These are phyloP conservation scores for Tinamus guttatus DNA, from an alignment of 2,113 vertebrate species.

Conservation along the genomic window DNA sequence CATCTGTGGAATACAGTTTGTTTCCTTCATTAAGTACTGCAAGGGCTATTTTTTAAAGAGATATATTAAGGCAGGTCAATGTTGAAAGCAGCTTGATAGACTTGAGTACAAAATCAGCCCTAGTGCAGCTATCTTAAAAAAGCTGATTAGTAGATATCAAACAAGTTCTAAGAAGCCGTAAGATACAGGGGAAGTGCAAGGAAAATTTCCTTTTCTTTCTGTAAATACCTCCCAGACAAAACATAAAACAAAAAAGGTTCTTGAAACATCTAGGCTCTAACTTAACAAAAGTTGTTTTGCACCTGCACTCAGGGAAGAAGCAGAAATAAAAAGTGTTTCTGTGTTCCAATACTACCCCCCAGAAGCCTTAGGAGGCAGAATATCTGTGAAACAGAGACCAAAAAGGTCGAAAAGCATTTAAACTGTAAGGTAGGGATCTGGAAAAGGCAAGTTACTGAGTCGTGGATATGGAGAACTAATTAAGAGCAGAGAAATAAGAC, in stretches of 20 bases:
- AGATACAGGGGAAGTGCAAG: neutral
- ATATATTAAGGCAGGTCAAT: neutral
- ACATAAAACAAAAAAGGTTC: neutral
- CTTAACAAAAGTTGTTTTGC: neutral
- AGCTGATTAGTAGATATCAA: neutral
- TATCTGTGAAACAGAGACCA: accelerated
- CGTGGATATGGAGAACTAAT: neutral
- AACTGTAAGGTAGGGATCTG: accelerated
- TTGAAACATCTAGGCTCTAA: neutral
- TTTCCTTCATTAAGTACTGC: neutral
- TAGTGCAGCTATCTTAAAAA: neutral
- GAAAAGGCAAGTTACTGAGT: neutral
- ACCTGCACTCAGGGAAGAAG: neutral
- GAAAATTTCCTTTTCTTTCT: neutral
- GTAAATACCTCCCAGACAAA: neutral
- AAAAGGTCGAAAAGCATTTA: neutral
- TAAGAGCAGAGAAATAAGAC: neutral
- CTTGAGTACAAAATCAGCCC: neutral
- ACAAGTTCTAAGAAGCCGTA: neutral
- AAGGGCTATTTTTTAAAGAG: neutral
- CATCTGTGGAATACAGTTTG: neutral
- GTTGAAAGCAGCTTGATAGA: neutral
- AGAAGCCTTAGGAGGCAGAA: neutral
- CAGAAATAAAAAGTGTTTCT: neutral
- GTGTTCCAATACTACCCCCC: neutral